Conservation (phyloP, 1,140 invertebrate species). For the Formica selysi region DNA sequence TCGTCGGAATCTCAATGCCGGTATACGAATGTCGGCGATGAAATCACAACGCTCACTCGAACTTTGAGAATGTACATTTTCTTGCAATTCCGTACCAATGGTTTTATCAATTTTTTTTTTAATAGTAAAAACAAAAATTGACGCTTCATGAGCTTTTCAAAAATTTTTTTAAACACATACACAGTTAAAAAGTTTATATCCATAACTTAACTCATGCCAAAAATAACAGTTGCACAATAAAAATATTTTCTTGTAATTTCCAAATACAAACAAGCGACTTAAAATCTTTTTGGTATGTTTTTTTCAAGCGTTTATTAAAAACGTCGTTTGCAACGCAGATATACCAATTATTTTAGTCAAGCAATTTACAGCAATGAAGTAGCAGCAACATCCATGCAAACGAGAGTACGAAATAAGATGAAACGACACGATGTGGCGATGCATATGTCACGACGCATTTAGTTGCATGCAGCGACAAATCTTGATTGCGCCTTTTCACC, state of each 20-base stretch:
- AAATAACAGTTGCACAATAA: neutral
- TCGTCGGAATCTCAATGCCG: constrained; percentile 45
- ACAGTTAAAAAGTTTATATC: neutral
- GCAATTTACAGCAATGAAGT: constrained; percentile 28
- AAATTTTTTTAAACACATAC: neutral
- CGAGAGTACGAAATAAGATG: constrained; percentile 47
- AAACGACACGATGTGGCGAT: constrained; percentile 39
- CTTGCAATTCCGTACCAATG: neutral
- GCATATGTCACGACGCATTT: constrained; percentile 42
- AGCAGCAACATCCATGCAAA: constrained; percentile 12
- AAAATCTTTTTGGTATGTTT: neutral
- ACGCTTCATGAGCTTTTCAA: neutral
- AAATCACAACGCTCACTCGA: constrained; percentile 33
- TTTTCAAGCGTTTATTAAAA: neutral
- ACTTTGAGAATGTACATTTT: neutral
- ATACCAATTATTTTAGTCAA: constrained; percentile 10
- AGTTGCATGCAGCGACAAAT: constrained; percentile 54
- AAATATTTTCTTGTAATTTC: constrained; percentile 8
- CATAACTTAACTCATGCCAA: neutral
- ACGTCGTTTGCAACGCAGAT: neutral
- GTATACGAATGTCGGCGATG: constrained; percentile 24
- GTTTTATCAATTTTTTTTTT: neutral
- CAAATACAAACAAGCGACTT: neutral
- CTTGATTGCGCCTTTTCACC: constrained; percentile 77
- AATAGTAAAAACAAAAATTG: neutral